These are phyloP conservation scores for Mus minutoides DNA, from an alignment of 2,797 vertebrate genomes.

Conservation along the genomic window DNA sequence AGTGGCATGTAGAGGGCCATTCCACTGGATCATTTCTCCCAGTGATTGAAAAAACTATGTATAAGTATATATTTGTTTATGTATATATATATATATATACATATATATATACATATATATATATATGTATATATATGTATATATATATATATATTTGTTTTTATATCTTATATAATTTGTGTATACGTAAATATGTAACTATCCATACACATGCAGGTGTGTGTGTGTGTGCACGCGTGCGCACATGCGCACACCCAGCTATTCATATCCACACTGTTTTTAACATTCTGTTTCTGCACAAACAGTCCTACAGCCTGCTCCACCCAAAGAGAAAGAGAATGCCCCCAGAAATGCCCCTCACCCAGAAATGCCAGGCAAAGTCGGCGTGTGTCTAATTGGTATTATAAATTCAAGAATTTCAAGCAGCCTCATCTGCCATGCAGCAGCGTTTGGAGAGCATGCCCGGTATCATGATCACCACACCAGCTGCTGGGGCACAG, in stretches of 20 bases:
- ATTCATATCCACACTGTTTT: background rate
- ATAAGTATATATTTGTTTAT: background rate
- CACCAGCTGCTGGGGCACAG: background rate
- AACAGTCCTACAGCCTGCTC: background rate
- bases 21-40: conserved; percentile 55
- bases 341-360: background rate
- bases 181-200: background rate
- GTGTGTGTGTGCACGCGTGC: background rate
- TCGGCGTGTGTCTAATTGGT: background rate
- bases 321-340: background rate
- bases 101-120: background rate
- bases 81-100: background rate
- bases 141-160: background rate
- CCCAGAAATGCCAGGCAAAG: background rate
- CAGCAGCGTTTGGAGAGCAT: background rate
- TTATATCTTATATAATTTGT: background rate
- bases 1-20: background rate
- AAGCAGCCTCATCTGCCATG: background rate
- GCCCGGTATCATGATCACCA: background rate
- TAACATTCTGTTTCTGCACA: background rate
- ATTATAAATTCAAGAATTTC: conserved; percentile 16
- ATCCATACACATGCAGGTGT: background rate
- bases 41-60: background rate
- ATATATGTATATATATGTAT: background rate
- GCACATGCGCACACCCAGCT: background rate